A percentile compares a stretch with the other conserved stretches of the same genome.
phyloP scores from a whole-genome alignment of 2,113 vertebrate genomes.

The Ovis canadensis region DNA sequence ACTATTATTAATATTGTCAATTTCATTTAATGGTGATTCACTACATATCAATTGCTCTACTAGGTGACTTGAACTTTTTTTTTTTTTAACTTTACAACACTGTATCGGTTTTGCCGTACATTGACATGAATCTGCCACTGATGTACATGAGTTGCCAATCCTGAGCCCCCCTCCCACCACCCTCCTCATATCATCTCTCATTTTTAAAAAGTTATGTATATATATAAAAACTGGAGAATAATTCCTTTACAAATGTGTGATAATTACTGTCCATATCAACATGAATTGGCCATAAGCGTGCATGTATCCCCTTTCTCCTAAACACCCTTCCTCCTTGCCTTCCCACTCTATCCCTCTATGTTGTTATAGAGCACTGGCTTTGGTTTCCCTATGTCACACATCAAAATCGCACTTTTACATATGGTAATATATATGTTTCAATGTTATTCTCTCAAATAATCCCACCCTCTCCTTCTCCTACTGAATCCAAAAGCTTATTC shows the following conservation, averaged over 20 bases:
- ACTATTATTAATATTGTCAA: too few species aligned
- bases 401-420: background rate
- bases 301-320: background rate
- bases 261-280: background rate
- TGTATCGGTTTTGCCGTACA: too few species aligned
- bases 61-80: too few species aligned
- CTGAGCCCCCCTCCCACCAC: too few species aligned
- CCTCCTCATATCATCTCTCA: too few species aligned
- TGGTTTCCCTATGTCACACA: background rate
- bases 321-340: background rate
- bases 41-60: too few species aligned
- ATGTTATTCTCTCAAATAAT: background rate
- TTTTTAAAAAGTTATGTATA: too few species aligned
- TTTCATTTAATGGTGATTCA: too few species aligned
- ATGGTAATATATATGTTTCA: background rate
- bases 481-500: background rate
- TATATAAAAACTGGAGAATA: background rate
- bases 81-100: too few species aligned
- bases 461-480: background rate
- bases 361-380: background rate
- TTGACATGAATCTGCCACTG: too few species aligned
- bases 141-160: too few species aligned
- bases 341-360: background rate
- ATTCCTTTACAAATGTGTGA: background rate
- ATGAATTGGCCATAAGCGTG: background rate